phyloP scores from a whole-genome alignment of 1,140 invertebrate species.

The Muscidifurax raptorellus region DNA sequence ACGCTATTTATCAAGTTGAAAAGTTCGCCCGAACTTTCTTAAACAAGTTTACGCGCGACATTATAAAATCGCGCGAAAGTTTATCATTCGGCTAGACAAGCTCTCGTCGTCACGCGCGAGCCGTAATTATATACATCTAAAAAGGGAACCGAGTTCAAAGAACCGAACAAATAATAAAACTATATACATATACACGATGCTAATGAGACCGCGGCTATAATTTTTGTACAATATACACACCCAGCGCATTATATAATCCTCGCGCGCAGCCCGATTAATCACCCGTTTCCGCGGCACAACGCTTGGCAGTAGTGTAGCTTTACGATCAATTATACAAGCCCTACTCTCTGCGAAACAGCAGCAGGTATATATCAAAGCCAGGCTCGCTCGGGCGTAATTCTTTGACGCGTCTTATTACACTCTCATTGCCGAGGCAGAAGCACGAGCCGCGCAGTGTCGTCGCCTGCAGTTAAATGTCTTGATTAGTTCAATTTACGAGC shows the following conservation, averaged over 20 bases:
- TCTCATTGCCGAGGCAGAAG: neutral
- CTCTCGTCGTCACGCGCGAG: neutral
- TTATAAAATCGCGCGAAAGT: neutral
- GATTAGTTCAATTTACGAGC: conserved; percentile 46
- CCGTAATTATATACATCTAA: neutral
- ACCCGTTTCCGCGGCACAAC: neutral
- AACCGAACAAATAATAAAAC: too few species aligned
- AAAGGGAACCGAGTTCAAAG: too few species aligned
- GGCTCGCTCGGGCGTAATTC: neutral
- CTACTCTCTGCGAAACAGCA: neutral
- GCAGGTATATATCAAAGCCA: neutral
- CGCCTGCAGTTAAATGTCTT: conserved; percentile 38
- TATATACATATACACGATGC: too few species aligned
- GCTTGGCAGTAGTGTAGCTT: too few species aligned
- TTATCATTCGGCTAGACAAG: neutral
- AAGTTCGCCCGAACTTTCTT: neutral
- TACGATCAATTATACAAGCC: conserved; percentile 1
- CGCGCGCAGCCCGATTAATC: neutral
- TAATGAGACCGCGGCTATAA: too few species aligned
- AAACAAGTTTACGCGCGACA: neutral
- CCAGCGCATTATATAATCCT: too few species aligned
- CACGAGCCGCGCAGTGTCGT: neutral
- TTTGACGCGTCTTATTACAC: conserved; percentile 11
- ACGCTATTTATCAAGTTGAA: neutral
- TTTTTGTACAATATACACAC: too few species aligned